A percentile compares a stretch with the other conserved stretches of the same genome.
phyloP scores from a whole-genome alignment of 92 coral and sea anemone species.

The Parazoanthus swiftii region DNA sequence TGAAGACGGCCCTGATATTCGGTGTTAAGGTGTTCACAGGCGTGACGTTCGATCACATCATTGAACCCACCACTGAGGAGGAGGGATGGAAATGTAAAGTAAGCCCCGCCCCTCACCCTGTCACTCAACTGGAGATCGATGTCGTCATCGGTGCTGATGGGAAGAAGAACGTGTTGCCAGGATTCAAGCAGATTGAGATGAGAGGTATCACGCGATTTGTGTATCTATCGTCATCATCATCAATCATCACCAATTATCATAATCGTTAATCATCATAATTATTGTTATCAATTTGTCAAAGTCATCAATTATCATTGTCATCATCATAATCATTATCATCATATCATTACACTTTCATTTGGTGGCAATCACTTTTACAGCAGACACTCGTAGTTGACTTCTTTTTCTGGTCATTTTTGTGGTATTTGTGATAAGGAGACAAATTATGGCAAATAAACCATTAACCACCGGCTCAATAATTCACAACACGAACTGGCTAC shows the following conservation, averaged over 20 bases:
- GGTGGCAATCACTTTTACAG: too few relatives aligned
- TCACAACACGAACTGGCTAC: too few relatives aligned
- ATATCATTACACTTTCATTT: too few relatives aligned
- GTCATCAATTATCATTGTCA: neutral
- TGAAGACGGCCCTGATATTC: conserved; percentile 90
- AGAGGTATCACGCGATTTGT: conserved; percentile 62
- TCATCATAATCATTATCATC: too few relatives aligned
- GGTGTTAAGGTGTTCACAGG: conserved; percentile 94
- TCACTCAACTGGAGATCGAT: conserved; percentile 76
- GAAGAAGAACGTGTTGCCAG: conserved; percentile 91
- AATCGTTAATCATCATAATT: neutral
- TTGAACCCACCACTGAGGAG: conserved; percentile 82
- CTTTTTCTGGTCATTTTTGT: too few relatives aligned
- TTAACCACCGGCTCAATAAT: too few relatives aligned
- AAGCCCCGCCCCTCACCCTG: conserved; percentile 79
- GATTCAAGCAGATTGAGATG: conserved; percentile 96
- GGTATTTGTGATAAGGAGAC: too few relatives aligned
- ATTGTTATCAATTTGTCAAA: neutral
- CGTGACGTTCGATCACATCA: conserved; percentile 85
- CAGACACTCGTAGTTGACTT: too few relatives aligned
- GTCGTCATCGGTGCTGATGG: conserved; percentile 97
- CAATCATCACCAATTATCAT: neutral
- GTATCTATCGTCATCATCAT: neutral
- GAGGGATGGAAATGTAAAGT: conserved; percentile 92
- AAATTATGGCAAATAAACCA: too few relatives aligned